Percentiles rank a stretch among this genome's conserved stretches.
phyloP scores from a whole-genome alignment of 2,888 invertebrate genomes.

The Cylindroiulus punctatus region DNA sequence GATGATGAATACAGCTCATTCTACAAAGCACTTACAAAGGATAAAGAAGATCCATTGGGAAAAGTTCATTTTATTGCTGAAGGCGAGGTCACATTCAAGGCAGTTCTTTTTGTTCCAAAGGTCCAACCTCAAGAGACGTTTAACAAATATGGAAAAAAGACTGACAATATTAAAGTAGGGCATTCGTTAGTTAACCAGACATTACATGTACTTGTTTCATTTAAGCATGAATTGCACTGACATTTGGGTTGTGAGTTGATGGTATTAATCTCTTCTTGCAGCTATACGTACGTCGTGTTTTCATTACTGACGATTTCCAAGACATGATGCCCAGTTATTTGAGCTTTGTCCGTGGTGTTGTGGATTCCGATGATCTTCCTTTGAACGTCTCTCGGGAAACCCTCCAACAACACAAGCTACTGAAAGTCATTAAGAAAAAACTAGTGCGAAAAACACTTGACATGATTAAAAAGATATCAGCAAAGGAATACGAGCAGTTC shows the following conservation, averaged over 20 bases:
- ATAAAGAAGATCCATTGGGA: constrained; percentile 81
- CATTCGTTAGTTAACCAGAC: no score
- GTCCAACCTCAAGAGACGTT: constrained; percentile 92
- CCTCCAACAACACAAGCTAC: constrained; percentile 96
- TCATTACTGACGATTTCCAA: constrained; percentile 99
- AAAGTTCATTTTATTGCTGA: constrained; percentile 97
- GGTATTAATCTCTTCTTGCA: no score
- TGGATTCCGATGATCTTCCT: constrained; percentile 98
- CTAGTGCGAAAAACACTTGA: constrained; percentile 95
- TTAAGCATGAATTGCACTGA: no score
- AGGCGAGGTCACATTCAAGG: constrained; percentile 99
- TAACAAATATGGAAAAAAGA: constrained; percentile 93
- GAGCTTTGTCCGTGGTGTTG: constrained; percentile 93
- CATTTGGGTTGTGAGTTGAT: no score
- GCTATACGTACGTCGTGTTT: constrained; percentile 96
- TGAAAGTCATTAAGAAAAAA: constrained; percentile 99
- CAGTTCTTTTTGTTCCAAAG: constrained; percentile 91
- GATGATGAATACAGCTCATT: constrained; percentile 94
- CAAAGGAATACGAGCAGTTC: constrained; percentile 89
- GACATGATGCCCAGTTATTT: constrained; percentile 99
- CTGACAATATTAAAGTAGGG: constrained; percentile 86
- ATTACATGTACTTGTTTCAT: no score
- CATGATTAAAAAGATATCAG: constrained; percentile 96
- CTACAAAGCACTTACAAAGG: constrained; percentile 94
- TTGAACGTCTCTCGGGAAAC: constrained; percentile 98